Base-by-base conservation (phyloP, 2,113 vertebrate species). In the Pycnonotus jocosus region DNA sequence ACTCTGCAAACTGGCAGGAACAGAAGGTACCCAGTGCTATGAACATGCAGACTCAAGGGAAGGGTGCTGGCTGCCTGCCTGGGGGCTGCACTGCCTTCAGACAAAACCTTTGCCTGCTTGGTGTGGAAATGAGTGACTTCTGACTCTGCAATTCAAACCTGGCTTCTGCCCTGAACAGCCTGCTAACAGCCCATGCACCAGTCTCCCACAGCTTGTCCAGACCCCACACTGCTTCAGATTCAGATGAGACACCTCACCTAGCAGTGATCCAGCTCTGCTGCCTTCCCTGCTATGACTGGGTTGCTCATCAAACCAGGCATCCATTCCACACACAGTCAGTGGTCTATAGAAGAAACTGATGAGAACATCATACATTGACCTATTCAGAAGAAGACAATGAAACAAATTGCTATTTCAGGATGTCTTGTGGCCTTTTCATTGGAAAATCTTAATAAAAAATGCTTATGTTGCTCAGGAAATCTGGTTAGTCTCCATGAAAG, bases 401-500 rank as follows among this genome's bases (percentile, higher is more conserved):
- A 94, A 91, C n/a, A 2, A 91, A 72, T 73, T 65, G 81, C 53
- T 87, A 14, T 94, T 94, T 91, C 71, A 85, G 82, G 68, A 86
- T 90, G 76, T 72, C 54, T 85, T 93, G 58, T 62, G 71, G 90
- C 62, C 58, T 88, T 93, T 92, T 78, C 1, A 0, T 93, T 92
- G 15, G 18, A 74, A 60, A 81, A 83, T 56, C 62, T 88, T 66
- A 88, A 86, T 80, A 81, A 73, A 65, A 70, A 93, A 80, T 92
- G 54, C 19, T 80, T 83, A 48, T 88, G 72, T 71, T 3, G 24
- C 31, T 35, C 94, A 95, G 93, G 93, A 96, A 95, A 94, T 96
- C 60, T 96, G 81, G 81, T 96, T 90, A 92, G 74, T 71, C 72
- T 95, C 94, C 47, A 56, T 58, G 92, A 92, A 78, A 93, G 47